Base-by-base conservation (phyloP, 2,888 invertebrate genomes). In the Drosophila paranaensis region DNA sequence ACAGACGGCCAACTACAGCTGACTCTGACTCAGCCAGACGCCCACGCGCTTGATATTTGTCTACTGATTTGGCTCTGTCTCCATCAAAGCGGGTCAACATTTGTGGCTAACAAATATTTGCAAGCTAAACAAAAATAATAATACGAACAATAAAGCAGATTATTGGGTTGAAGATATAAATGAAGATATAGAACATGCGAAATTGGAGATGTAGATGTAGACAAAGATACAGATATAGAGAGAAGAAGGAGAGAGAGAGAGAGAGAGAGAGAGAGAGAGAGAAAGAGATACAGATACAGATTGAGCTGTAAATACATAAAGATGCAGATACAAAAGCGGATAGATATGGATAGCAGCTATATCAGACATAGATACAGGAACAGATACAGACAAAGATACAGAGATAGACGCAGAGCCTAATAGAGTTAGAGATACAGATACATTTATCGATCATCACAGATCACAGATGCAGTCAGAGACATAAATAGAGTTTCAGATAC, bases 31-130 rank as follows among this genome's bases (percentile, higher is more conserved):
- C 71, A 71, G 66, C 25, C 2, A 10, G 45, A 43, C 74, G 16
- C 82, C 82, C 71, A 78, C 82, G 66, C 74, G 56, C 20, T 45
- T 2, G 46, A 20, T 72, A 40, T 66, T 77, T 77, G 53, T 48
- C 51, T 61, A 45, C 14, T 37, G 57, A 56, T 51, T 67, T 57
- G 46, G 30, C 46, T 37, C 30, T 64, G 33, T 55, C 54, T 45
- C 43, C 56, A 60, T 69, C 65, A 50, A 20, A 40, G 35, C 10
- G 27, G 50, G 65, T 51, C 42, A 54, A 66, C 53, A 66, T 43
- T 69, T 50, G 8, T 40, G 45, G 60, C 53, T 53, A 25, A 11
- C 53, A 69, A 69, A 70, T 70, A 46, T 69, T 61, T 48, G 42
- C 25, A 6, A 8, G 35, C 25, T 13, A 20, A 27, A 30, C 30